Evolutionary conservation across 2,113 vertebrate genomes (phyloP), one percentile per base, ranked within the genome.

Genomic region (Apus apus): DNA sequence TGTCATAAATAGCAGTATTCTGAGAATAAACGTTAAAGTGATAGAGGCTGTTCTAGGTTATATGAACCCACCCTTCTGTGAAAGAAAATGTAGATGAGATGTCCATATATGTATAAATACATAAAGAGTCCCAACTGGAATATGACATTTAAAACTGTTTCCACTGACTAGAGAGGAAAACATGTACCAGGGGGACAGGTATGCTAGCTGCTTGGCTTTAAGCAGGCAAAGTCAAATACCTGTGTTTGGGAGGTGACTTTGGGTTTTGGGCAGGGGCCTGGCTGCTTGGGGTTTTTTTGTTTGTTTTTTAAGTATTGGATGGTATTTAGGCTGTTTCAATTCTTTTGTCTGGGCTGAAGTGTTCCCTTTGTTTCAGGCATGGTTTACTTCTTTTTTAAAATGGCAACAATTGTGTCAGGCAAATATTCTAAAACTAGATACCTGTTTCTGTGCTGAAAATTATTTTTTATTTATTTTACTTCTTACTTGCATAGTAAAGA

Each of bases 1-100:
- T 86, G 70, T 92, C 94, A 95, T 89, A 93, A 94, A 94, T 94
- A 96, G 93, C 94, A 90, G 43, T 74, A 71, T 81, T 92, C 93
- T 90, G 84, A 89, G 93, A 95, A 90, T 92, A 90, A 94, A 78
- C 73, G 48, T 80, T 74, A 18, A 84, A 92, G 92, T 70, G 89
- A 60, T 15, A 74, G 91, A 84, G 70, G 80, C 86, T 92, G 64
- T 66, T 84, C 36, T 48, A 67, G 76, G 80, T 92, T 95, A 11
- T 32, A 19, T 45, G 92, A 85, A 79, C 87, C 66, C 58, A 78
- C 20, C 68, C 70, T 93, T 30, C 74, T 65, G 54, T 8, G 3
- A 83, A 89, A 57, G 80, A 29, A 46, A 84, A 68, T 0, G 0
- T 81, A 74, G 53, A 61, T 1, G 32, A 85, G 86, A 46, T 80